Conservation (phyloP, 2,797 vertebrate genomes). For the Halcyon leucocephala region DNA sequence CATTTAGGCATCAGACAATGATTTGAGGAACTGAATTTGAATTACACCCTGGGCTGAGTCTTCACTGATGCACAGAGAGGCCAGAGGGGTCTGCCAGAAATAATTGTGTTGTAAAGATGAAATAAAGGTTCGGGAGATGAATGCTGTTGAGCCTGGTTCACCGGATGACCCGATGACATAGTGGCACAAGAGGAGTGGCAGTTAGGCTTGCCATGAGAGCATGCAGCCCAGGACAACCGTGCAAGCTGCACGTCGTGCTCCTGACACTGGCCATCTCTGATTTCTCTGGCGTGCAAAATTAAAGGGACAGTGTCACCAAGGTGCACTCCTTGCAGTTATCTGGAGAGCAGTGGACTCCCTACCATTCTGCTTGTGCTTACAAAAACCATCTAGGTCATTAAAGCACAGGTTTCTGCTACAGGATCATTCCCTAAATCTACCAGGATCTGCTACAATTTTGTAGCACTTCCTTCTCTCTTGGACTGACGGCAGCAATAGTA, state of each 20-base stretch:
- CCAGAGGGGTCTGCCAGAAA: neutral
- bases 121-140: neutral
- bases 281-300: fast-evolving
- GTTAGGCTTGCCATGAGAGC: neutral
- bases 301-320: neutral
- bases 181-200: neutral
- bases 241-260: fast-evolving
- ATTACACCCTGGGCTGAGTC: neutral
- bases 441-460: neutral
- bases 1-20: neutral
- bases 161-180: neutral
- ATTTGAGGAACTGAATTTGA: neutral
- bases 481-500: neutral
- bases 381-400: neutral
- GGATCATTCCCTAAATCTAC: neutral
- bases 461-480: neutral
- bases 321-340: neutral
- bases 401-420: neutral
- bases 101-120: neutral
- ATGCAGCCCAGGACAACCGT: fast-evolving
- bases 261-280: neutral
- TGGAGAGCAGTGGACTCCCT: neutral
- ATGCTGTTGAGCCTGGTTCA: neutral
- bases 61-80: neutral
- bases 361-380: neutral